Conservation (phyloP, 2,113 vertebrate genomes). For the Odocoileus hemionus region DNA sequence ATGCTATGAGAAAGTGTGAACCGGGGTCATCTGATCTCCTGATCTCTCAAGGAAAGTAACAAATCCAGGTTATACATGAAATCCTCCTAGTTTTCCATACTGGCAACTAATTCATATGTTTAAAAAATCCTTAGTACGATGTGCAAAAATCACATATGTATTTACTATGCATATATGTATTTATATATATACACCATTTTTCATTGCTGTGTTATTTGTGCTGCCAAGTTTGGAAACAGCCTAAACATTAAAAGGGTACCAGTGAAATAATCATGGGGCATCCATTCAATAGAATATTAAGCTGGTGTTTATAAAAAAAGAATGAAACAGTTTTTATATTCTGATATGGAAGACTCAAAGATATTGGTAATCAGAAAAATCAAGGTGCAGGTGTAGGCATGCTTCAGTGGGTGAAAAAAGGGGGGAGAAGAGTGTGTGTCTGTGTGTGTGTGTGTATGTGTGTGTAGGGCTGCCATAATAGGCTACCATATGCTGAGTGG, state of each 20-base stretch:
- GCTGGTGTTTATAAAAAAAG: neutral
- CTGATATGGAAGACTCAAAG: neutral
- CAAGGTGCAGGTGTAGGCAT: neutral
- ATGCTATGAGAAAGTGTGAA: rapidly evolving
- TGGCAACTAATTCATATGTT: neutral
- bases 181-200: neutral
- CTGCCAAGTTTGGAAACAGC: neutral
- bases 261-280: neutral
- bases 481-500: neutral
- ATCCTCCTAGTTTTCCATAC: neutral
- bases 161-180: neutral
- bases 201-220: neutral
- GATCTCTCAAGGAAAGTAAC: neutral
- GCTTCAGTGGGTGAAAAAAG: neutral
- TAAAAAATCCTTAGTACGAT: neutral
- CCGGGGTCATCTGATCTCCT: neutral
- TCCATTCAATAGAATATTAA: neutral
- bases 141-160: neutral
- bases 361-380: neutral
- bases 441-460: neutral
- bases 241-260: neutral
- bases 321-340: neutral
- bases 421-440: neutral
- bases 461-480: neutral
- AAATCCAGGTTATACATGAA: neutral